These are phyloP conservation scores for Acanthurus leucopareius DNA, from an alignment of 2,797 vertebrate genomes.

Conservation along the genomic window DNA sequence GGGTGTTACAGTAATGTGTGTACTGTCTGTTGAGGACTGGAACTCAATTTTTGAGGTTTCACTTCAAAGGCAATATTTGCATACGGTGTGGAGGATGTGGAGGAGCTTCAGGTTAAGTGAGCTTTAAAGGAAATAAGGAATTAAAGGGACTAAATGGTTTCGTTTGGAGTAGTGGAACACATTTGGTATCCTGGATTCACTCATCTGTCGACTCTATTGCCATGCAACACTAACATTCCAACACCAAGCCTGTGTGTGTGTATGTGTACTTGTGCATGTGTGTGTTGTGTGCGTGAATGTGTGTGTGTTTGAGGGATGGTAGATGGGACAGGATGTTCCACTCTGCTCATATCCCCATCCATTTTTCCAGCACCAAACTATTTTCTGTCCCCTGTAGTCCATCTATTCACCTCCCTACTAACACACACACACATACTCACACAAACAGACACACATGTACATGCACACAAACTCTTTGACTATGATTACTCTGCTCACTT, in stretches of 20 bases:
- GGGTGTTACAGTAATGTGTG: slow-evolving; percentile 31
- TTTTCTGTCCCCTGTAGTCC: slow-evolving; percentile 67
- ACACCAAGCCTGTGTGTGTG: slow-evolving; percentile 17
- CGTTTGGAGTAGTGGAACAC: slow-evolving; percentile 59
- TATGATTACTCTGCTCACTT: slow-evolving; percentile 79
- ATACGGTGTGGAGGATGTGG: slow-evolving; percentile 35
- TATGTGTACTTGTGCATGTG: slow-evolving; percentile 37
- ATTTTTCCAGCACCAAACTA: slow-evolving; percentile 72
- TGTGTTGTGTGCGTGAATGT: slow-evolving; percentile 10
- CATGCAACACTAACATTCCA: slow-evolving; percentile 69
- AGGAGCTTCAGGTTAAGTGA: slow-evolving; percentile 63
- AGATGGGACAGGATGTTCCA: slow-evolving; percentile 78
- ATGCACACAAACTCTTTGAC: slow-evolving; percentile 66
- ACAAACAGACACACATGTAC: slow-evolving; percentile 21
- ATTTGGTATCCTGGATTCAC: slow-evolving; percentile 59
- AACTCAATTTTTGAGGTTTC: slow-evolving; percentile 54
- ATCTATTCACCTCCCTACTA: slow-evolving; percentile 57
- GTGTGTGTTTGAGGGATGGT: slow-evolving; percentile 60
- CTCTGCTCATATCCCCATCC: slow-evolving; percentile 71
- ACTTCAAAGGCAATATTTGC: slow-evolving; percentile 69
- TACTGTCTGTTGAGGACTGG: slow-evolving; percentile 24
- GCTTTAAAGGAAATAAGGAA: slow-evolving; percentile 60
- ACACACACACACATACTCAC: slow-evolving; percentile 37
- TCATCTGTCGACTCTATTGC: slow-evolving; percentile 65
- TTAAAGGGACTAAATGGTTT: slow-evolving; percentile 62